Evolutionary conservation across 2,113 vertebrate species (phyloP), one percentile per base, ranked within the genome.

Genomic region (Pipa parva): DNA sequence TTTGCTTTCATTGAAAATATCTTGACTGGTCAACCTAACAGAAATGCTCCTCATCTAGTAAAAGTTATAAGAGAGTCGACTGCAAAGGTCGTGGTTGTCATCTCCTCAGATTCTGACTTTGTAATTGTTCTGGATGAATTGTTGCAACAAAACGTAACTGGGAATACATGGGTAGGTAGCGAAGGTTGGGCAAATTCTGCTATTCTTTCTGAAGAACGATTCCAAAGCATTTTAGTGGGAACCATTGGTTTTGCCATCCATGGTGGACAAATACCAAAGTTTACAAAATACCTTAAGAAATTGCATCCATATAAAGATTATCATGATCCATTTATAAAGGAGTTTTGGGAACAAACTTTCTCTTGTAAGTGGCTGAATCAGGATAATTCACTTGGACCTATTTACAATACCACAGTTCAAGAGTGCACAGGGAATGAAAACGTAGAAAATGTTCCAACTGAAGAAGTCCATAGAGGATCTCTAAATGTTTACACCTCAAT

Each of bases 301-400:
- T 18, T 57, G n/a, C 45, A 69, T 29, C 75, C 63, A 5, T 58
- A 45, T 2, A 51, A 21, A 11, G 33, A 15, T 5, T 12, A 31
- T 1, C n/a, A 55, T 60, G 63, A 74, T 61, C 11, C 5, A 4
- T 73, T 72, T 39, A 51, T 73, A 21, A 18, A 39, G 21, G 63
- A 72, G 18, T 63, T 73, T 24, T 74, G 75, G 72, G 64, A 73
- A 29, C 24, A 69, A 17, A 52, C 29, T 7, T 76, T 76, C 37
- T 24, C 50, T 12, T 76, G 75, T 45, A 18, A 26, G n/a, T 73
- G 65, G 74, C 4, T 11, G 8, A n/a, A 26, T 20, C 17, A 26
- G 5, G 17, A 26, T 2, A 49, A 26, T 46, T n/a, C 29, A 24
- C 13, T 7, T 56, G 17, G 12, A 6, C 6, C 5, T 18, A 28